These are phyloP conservation scores for Euzophera pinguis DNA, from an alignment of 2,888 invertebrate genomes.

Conservation along the genomic window DNA sequence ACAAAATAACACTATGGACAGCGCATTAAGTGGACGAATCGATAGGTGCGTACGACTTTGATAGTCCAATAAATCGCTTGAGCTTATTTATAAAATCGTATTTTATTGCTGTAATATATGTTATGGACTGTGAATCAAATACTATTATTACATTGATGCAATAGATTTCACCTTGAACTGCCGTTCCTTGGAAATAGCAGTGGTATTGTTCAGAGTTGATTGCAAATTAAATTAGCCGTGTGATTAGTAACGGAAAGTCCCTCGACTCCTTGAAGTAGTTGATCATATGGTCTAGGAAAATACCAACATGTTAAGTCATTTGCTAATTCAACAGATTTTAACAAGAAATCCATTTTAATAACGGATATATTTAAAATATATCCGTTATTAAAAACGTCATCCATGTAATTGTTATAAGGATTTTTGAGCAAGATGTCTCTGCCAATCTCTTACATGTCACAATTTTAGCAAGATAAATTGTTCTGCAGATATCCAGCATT, in stretches of 20 bases:
- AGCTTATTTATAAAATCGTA: background rate
- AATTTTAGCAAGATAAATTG: background rate
- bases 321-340: too few species aligned
- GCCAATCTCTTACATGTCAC: too few species aligned
- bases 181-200: conserved; percentile 31
- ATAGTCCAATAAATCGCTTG: conserved; percentile 4
- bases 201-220: conserved; percentile 45
- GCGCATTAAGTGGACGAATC: conserved; percentile 85
- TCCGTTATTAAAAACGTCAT: too few species aligned
- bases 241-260: conserved; percentile 65
- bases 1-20: conserved; percentile 82
- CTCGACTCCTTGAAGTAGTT: conserved; percentile 30
- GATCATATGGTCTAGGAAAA: conserved; percentile 44
- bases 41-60: conserved; percentile 70
- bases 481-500: conserved; percentile 82
- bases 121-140: conserved; percentile 11
- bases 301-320: conserved; percentile 22
- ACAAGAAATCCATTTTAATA: too few species aligned
- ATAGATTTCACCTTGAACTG: conserved; percentile 29
- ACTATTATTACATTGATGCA: conserved; percentile 24
- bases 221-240: conserved; percentile 62
- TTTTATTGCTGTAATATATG: conserved; percentile 18
- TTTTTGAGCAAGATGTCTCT: too few species aligned
- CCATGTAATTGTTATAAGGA: too few species aligned
- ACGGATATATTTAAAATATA: too few species aligned